A percentile compares a stretch with the other conserved stretches of the same genome.
Evolutionary conservation across 1,140 invertebrate species (phyloP).

Genomic region (Pachypsylla venusta): DNA sequence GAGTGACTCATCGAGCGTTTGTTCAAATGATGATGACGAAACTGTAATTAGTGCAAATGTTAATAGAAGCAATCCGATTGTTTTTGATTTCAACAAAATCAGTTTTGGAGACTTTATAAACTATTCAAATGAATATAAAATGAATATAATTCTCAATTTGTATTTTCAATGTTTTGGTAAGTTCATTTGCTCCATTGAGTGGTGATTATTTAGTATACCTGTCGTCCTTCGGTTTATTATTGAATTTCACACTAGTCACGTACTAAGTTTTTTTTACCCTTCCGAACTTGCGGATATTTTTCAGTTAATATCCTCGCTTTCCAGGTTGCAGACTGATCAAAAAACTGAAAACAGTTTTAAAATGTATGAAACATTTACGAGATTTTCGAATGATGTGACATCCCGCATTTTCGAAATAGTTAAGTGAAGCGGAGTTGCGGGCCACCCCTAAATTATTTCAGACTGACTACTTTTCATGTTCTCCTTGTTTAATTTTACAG

Average conservation of each 20-base stretch:
- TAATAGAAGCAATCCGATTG: not conserved
- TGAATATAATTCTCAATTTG: not conserved
- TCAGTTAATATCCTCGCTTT: too few species aligned
- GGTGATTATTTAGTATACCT: not conserved
- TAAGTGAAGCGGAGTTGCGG: not conserved
- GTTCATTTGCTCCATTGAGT: not conserved
- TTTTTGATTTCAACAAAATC: not conserved
- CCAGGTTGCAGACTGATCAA: too few species aligned
- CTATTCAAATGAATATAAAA: not conserved
- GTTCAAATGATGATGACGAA: not conserved
- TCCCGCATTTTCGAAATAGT: not conserved
- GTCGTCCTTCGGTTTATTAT: not conserved
- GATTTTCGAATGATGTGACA: not conserved
- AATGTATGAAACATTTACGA: not conserved
- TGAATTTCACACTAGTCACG: too few species aligned
- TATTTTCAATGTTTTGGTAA: slow-evolving; percentile 1
- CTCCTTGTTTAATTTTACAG: not conserved
- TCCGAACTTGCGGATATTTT: too few species aligned
- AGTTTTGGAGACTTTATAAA: not conserved
- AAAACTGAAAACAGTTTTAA: too few species aligned
- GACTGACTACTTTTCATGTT: not conserved
- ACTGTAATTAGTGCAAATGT: not conserved
- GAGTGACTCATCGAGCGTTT: too few species aligned
- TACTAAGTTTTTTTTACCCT: too few species aligned
- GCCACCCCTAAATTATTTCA: not conserved